Evolutionary conservation across 2,888 invertebrate genomes (phyloP).

Genomic region (Microdon myrmicae): DNA sequence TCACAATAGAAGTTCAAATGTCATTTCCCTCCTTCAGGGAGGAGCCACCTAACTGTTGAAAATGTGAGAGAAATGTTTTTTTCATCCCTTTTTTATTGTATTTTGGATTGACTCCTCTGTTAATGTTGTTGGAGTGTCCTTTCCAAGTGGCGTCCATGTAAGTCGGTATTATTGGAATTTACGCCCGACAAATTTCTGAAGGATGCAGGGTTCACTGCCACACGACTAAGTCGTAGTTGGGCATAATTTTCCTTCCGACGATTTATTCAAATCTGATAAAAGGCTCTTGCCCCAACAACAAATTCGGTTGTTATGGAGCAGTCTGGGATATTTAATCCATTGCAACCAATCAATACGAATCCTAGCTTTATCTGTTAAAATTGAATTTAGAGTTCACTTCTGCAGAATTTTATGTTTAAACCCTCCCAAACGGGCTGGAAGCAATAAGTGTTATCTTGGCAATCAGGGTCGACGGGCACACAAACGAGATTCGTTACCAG

Average conservation of each 20-base stretch:
- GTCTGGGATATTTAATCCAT: no score
- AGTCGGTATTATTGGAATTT: conserved; percentile 44
- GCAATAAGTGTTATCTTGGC: no score
- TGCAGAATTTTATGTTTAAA: no score
- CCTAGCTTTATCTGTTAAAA: no score
- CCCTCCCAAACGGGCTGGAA: no score
- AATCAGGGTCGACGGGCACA: neutral
- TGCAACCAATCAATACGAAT: no score
- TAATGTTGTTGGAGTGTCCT: conserved; percentile 49
- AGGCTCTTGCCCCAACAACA: conserved; percentile 27
- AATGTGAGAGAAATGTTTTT: conserved; percentile 20
- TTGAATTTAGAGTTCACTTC: no score
- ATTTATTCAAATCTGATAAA: conserved; percentile 50
- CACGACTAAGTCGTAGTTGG: no score
- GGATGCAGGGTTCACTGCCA: conserved; percentile 7
- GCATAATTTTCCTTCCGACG: conserved; percentile 29
- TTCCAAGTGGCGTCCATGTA: conserved; percentile 30
- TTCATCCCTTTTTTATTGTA: conserved; percentile 9
- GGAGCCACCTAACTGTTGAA: conserved; percentile 37
- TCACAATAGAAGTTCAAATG: no score
- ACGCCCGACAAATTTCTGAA: conserved; percentile 45
- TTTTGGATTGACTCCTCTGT: conserved; percentile 32
- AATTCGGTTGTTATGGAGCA: no score
- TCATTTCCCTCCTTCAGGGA: conserved; percentile 13
- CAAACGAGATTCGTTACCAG: conserved; percentile 19